Conservation (phyloP, 2,888 invertebrate species). For the Zonitis immaculata region DNA sequence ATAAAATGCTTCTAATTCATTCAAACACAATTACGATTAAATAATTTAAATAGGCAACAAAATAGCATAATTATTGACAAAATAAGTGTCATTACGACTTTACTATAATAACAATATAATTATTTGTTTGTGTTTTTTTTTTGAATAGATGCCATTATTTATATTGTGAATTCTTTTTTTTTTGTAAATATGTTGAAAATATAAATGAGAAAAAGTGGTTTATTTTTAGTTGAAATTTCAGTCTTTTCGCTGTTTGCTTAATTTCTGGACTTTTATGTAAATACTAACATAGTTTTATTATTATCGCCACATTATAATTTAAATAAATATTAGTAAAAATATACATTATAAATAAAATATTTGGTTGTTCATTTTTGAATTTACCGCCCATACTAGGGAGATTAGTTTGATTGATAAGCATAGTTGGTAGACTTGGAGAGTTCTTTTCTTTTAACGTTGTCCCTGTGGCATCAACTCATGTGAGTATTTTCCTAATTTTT, state of each 20-base stretch:
- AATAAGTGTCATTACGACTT: not conserved
- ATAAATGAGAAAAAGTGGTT: not conserved
- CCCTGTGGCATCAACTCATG: slow-evolving; percentile 77
- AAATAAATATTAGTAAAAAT: slow-evolving; percentile 31
- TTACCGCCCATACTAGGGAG: not conserved
- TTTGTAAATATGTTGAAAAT: slow-evolving; percentile 15
- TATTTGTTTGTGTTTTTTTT: not conserved
- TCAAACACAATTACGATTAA: not conserved
- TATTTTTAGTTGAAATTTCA: slow-evolving; percentile 27
- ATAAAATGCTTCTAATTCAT: not conserved
- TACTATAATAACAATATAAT: slow-evolving; percentile 1
- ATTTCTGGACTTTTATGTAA: slow-evolving; percentile 42
- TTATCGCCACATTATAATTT: slow-evolving; percentile 32
- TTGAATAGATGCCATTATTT: slow-evolving; percentile 3
- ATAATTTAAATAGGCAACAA: not conserved
- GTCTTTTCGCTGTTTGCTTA: slow-evolving; percentile 34
- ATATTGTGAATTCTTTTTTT: slow-evolving; percentile 24
- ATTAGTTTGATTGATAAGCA: not conserved
- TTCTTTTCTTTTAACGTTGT: slow-evolving; percentile 37
- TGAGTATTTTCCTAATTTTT: slow-evolving; percentile 51
- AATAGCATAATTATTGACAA: not conserved
- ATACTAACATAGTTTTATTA: slow-evolving; percentile 44
- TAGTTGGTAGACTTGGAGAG: not conserved
- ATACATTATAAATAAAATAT: slow-evolving; percentile 25
- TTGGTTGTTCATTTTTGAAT: not conserved